Evolutionary conservation across 1,140 invertebrate species (phyloP), one percentile per base, ranked within the genome.

Genomic region (Nephila pilipes): DNA sequence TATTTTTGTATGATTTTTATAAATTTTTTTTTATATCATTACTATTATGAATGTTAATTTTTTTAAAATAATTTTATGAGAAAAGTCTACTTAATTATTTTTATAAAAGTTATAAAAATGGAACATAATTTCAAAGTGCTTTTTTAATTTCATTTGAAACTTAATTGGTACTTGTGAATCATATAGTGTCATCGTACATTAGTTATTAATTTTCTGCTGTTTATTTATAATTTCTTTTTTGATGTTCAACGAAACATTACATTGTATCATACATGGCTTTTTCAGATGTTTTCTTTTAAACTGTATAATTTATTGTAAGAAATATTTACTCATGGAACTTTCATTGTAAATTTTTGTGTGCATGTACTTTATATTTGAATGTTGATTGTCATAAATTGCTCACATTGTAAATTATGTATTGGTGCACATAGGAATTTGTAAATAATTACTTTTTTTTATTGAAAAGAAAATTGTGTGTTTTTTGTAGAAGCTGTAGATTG

Each of bases 351-450:
- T 63, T n/a, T 63, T 63, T 63, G 10, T 63, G 60, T 63, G 60
- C n/a, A 46, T 46, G n/a, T n/a, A 46, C 12, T 46, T 46, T 46
- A 46, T 60, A 60, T 18, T 29, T 75, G 10, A 0, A 36, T 75
- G 65, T 69, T 29, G 16, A 25, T 29, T 29, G 12, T 75, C 29
- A 18, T 32, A 14, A 32, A 0, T 75, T 75, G 65, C 65, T 75
- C 65, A 75, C 65, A 75, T 32, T 75, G 65, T 75, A 75, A 75
- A 75, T 75, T 75, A 75, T 75, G 32, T 75, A 29, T 32, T 32
- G 65, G 29, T 75, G 65, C 29, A 75, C 29, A 20, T 6, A 75
- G 2, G 2, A 16, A 10, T 16, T 32, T 75, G 65, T 75, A 75
- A 75, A 75, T 75, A 75, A n/a, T 25, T 32, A 32, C 32, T 75